Evolutionary conservation across 2,113 vertebrate species (phyloP).

Genomic region (Lagopus leucura): DNA sequence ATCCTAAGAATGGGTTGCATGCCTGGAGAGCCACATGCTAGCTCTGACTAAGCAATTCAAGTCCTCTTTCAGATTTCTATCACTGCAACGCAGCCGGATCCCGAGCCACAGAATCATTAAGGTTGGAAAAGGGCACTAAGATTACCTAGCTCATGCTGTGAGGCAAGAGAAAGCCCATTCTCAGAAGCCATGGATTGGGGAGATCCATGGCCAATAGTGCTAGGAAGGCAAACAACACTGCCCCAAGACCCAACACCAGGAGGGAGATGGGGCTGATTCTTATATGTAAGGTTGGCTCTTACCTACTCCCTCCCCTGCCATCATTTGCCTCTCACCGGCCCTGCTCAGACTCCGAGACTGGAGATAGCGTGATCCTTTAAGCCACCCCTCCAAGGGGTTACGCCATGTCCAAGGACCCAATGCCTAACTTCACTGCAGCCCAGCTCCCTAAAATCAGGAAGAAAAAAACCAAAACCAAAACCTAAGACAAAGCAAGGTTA

Average conservation of each 20-base stretch:
- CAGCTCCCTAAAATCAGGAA: background rate
- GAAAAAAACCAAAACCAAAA: background rate
- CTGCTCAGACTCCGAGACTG: background rate
- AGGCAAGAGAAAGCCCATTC: background rate
- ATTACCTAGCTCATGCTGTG: accelerated
- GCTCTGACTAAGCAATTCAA: background rate
- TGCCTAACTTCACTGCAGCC: background rate
- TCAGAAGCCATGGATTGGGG: background rate
- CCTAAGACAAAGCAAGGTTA: background rate
- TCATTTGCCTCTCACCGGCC: background rate
- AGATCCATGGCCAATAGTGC: background rate
- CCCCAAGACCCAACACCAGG: no score
- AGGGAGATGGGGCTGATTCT: background rate
- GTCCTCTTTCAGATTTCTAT: background rate
- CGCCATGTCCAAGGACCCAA: background rate
- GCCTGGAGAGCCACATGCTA: background rate
- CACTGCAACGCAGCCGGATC: background rate
- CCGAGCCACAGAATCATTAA: background rate
- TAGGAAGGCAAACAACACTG: background rate
- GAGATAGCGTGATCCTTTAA: background rate
- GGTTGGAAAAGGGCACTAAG: no score
- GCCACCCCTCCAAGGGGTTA: background rate
- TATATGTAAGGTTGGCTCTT: background rate
- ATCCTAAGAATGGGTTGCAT: background rate
- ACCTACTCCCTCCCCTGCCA: background rate